These are phyloP conservation scores for Onthophagus taurus DNA, from an alignment of 1,140 invertebrate species.

Conservation along the genomic window DNA sequence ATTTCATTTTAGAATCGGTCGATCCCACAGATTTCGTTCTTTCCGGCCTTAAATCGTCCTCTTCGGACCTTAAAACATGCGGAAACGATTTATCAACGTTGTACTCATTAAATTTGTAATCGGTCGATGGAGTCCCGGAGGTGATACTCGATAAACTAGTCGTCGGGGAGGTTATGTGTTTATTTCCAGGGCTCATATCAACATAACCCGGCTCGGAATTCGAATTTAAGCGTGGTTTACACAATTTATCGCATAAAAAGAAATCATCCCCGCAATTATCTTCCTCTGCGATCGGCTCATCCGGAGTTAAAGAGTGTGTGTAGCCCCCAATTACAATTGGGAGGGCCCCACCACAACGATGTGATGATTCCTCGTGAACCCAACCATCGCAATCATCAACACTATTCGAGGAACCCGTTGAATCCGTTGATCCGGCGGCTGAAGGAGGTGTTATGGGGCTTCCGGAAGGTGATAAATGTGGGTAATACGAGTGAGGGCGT, in stretches of 20 bases:
- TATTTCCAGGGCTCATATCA: slow-evolving; percentile 48
- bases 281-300: slow-evolving; percentile 43
- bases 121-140: slow-evolving; percentile 59
- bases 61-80: slow-evolving; percentile 50
- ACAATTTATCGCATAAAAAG: slow-evolving; percentile 13
- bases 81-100: slow-evolving; percentile 57
- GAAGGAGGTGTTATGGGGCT: slow-evolving; percentile 52
- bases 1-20: slow-evolving; percentile 21
- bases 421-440: slow-evolving; percentile 56
- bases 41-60: slow-evolving; percentile 49
- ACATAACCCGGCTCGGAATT: slow-evolving; percentile 48
- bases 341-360: slow-evolving; percentile 18
- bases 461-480: slow-evolving; percentile 49
- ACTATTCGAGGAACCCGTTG: slow-evolving; percentile 58
- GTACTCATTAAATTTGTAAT: slow-evolving; percentile 46
- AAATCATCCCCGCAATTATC: slow-evolving; percentile 29
- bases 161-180: slow-evolving; percentile 45
- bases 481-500: slow-evolving; percentile 24
- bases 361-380: slow-evolving; percentile 33
- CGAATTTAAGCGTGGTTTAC: neutral
- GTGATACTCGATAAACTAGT: slow-evolving; percentile 61
- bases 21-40: slow-evolving; percentile 84
- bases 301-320: slow-evolving; percentile 50
- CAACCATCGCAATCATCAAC: slow-evolving; percentile 45
- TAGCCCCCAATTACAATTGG: slow-evolving; percentile 30